phyloP scores from a whole-genome alignment of 2,888 invertebrate species.

The Himalopsyche kuldschensis region DNA sequence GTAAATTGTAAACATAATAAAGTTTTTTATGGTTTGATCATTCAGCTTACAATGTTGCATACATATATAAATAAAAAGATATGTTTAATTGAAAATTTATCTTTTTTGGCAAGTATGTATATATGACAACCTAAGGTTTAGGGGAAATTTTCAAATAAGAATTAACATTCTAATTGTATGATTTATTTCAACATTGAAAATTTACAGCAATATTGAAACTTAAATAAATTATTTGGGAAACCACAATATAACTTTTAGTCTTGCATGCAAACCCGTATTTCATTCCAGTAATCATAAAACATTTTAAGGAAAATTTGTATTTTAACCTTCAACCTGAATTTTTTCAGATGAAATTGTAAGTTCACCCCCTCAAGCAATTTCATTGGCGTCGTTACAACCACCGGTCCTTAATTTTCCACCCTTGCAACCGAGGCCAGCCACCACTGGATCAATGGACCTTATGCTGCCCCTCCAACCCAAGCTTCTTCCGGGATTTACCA shows the following conservation, averaged over 20 bases:
- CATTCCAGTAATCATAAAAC: background rate
- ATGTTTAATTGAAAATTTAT: too few species aligned
- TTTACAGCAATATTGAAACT: too few species aligned
- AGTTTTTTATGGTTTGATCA: too few species aligned
- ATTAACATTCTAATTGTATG: too few species aligned
- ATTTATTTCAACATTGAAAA: too few species aligned
- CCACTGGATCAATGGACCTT: constrained; percentile 68
- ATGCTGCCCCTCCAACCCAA: constrained; percentile 75
- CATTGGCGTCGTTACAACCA: constrained; percentile 59
- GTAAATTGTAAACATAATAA: too few species aligned
- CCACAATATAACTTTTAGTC: background rate
- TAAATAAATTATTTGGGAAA: too few species aligned
- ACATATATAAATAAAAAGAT: too few species aligned
- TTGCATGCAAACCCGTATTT: background rate
- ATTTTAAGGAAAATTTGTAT: background rate
- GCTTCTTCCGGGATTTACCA: constrained; percentile 62
- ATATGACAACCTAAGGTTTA: too few species aligned
- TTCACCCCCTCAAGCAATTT: constrained; percentile 56
- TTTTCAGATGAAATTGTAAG: constrained; percentile 60
- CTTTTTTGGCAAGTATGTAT: too few species aligned
- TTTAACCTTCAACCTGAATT: background rate
- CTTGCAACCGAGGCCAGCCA: constrained; percentile 70
- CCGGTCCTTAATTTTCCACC: constrained; percentile 61
- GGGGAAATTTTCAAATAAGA: too few species aligned
- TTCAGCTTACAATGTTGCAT: too few species aligned